Evolutionary conservation across 2,888 invertebrate genomes (phyloP), one percentile per base, ranked within the genome.

Genomic region (Tiliacea aurago): DNA sequence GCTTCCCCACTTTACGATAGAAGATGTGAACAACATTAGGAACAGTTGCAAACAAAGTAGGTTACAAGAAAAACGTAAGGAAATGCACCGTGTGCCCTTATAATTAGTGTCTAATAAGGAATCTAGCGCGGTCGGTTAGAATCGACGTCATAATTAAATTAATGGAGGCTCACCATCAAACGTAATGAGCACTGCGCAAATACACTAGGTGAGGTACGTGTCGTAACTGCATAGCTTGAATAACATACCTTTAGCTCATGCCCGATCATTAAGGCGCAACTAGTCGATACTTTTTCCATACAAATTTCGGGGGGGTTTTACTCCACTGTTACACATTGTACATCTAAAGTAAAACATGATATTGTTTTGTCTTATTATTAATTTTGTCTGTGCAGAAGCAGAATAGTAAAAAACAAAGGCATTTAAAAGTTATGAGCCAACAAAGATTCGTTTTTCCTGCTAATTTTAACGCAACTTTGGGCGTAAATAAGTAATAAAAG

Each of bases 61-160:
- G 76, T 69, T 62, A 71, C 10, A 67, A 73, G 68, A 45, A 76
- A 65, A 58, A 9, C 59, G 58, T 72, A 75, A 78, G 76, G 80
- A 76, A 77, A 78, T 74, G 75, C 75, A 76, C 49, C 62, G 71
- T 87, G 66, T 83, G 62, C 56, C 53, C 77, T 73, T 77, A 74
- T 62, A 81, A 85, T 85, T 87, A 81, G 79, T 45, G 70, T 58
- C 84, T 73, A 81, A 87, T 85, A 78, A 67, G 79, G 78, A 80
- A 87, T 87, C 78, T 85, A 78, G 86, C 83, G 63, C 84, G 47
- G 62, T 71, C 65, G 64, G 73, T 87, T 85, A 83, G 59, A 67
- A 70, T 33, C 53, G 23, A 76, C 69, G 77, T 83, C 76, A 78
- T 85, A 87, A 86, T 86, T 81, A 73, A 84, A 87, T 87, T 85